Conservation (phyloP, 2,888 invertebrate species). For the Protophormia terraenovae region DNA sequence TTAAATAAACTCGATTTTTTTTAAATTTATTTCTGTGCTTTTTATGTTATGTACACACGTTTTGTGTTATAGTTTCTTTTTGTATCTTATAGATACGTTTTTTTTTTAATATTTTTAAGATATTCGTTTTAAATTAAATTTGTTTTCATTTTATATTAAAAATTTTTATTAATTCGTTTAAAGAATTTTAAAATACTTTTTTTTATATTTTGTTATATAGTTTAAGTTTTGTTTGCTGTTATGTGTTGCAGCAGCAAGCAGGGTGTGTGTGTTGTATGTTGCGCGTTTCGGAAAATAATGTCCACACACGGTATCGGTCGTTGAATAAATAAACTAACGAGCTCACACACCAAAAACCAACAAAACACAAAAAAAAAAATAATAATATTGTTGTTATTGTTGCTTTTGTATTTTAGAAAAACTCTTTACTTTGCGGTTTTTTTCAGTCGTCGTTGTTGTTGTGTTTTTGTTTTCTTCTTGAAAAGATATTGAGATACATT, state of each 20-base stretch:
- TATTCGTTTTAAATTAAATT: constrained; percentile 18
- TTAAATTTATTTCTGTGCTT: constrained; percentile 39
- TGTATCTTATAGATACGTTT: constrained; percentile 41
- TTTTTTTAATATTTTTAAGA: not conserved
- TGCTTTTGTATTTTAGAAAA: constrained; percentile 62
- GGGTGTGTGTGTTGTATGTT: constrained; percentile 68
- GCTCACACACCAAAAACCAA: constrained; percentile 60
- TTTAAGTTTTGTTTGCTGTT: not conserved
- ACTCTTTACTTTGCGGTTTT: constrained; percentile 60
- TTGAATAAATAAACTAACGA: constrained; percentile 80
- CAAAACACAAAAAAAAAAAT: constrained; percentile 46
- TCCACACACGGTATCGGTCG: constrained; percentile 81
- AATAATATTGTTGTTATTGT: constrained; percentile 31
- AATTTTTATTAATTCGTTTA: not conserved
- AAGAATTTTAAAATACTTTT: constrained; percentile 1
- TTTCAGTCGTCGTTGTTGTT: too few species aligned
- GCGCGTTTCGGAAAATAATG: constrained; percentile 80
- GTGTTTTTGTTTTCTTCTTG: constrained; percentile 43
- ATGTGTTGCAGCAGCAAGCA: not conserved
- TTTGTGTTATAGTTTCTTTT: constrained; percentile 53
- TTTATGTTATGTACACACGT: constrained; percentile 26
- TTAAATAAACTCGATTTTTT: constrained; percentile 66
- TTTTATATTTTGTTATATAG: not conserved
- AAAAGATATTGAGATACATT: constrained; percentile 63
- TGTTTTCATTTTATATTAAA: not conserved